Percentiles rank a stretch among this genome's conserved stretches.
Conservation (phyloP, 2,888 invertebrate genomes). For the Acanthosepion lycidas region DNA sequence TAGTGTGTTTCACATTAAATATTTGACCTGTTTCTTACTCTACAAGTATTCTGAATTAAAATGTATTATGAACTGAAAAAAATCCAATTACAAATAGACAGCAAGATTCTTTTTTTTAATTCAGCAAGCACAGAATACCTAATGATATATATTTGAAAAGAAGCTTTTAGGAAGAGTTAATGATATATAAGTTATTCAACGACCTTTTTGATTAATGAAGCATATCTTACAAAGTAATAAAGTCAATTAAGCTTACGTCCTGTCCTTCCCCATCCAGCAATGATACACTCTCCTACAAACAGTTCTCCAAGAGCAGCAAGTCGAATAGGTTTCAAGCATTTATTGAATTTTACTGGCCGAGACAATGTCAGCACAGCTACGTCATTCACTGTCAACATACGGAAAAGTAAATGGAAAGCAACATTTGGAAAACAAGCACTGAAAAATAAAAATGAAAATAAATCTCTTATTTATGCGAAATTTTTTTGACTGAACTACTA, state of each 20-base stretch:
- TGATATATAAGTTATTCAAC: neutral
- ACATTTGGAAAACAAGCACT: neutral
- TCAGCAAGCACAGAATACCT: too few relatives aligned
- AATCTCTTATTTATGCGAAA: neutral
- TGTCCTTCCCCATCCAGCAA: conserved; percentile 35
- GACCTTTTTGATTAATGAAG: neutral
- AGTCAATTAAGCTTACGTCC: neutral
- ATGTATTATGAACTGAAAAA: too few relatives aligned
- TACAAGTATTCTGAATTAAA: too few relatives aligned
- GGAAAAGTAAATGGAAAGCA: neutral
- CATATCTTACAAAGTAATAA: neutral
- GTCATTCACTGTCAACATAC: conserved; percentile 16
- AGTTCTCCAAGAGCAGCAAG: neutral
- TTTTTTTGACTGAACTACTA: neutral
- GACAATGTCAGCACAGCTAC: neutral
- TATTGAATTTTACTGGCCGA: neutral
- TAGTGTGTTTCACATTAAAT: too few relatives aligned
- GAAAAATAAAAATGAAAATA: neutral
- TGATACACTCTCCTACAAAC: neutral
- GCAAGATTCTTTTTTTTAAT: too few relatives aligned
- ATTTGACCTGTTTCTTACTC: too few relatives aligned
- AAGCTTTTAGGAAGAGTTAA: neutral
- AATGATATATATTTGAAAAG: too few relatives aligned
- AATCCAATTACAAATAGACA: too few relatives aligned
- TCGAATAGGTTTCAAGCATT: conserved; percentile 36